These are phyloP conservation scores for Xiphophorus birchmanni DNA, from an alignment of 2,797 vertebrate genomes.

Conservation along the genomic window DNA sequence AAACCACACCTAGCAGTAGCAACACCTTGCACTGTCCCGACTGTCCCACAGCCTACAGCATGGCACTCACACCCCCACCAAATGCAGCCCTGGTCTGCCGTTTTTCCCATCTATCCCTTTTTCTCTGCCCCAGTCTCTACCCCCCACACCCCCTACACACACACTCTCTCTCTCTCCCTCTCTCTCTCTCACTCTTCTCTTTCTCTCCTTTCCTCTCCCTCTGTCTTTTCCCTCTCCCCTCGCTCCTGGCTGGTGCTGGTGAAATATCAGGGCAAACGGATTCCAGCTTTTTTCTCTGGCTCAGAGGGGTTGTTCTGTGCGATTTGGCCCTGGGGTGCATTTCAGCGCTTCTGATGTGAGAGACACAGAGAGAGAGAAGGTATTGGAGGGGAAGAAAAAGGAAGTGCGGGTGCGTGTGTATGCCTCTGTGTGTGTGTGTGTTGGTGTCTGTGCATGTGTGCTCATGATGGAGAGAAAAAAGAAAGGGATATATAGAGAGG, in stretches of 20 bases:
- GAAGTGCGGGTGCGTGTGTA: constrained; percentile 29
- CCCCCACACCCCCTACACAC: constrained; percentile 39
- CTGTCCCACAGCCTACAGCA: constrained; percentile 76
- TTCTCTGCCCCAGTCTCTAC: constrained; percentile 72
- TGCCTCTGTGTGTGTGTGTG: background rate
- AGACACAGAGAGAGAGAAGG: constrained; percentile 51
- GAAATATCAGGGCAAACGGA: constrained; percentile 87
- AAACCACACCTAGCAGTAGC: constrained; percentile 75
- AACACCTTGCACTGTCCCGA: constrained; percentile 76
- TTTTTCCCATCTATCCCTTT: constrained; percentile 78
- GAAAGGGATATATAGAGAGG: constrained; percentile 51
- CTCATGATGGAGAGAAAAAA: constrained; percentile 19
- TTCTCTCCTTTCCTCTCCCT: constrained; percentile 65
- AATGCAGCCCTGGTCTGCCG: constrained; percentile 74
- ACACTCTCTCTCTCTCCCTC: constrained; percentile 62
- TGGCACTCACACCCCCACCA: constrained; percentile 76
- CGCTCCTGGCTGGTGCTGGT: constrained; percentile 83
- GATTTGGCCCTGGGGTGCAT: constrained; percentile 88
- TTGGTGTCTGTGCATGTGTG: constrained; percentile 10
- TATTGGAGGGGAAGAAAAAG: constrained; percentile 57
- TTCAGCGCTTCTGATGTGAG: constrained; percentile 83
- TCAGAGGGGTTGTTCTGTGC: constrained; percentile 85
- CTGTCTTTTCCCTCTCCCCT: constrained; percentile 71
- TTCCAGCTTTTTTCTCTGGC: constrained; percentile 83
- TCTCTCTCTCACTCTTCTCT: constrained; percentile 56